Percentiles rank a stretch among this genome's conserved stretches.
phyloP scores from a whole-genome alignment of 92 coral and sea anemone species.

The Phenganax subtilis region DNA sequence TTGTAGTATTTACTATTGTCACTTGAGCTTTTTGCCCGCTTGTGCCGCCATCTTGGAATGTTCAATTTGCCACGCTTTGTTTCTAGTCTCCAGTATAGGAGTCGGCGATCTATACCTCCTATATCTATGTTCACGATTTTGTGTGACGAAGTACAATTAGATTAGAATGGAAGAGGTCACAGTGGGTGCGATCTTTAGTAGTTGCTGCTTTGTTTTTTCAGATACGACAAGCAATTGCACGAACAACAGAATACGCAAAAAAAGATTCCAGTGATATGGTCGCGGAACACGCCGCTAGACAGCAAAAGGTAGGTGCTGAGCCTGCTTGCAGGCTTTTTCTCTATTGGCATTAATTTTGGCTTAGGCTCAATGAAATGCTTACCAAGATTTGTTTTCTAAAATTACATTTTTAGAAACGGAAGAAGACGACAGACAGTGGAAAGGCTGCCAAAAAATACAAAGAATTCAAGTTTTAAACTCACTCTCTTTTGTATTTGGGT shows the following conservation, averaged over 20 bases:
- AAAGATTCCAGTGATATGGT: constrained; percentile 98
- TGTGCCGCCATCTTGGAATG: too few relatives aligned
- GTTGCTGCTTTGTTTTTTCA: constrained; percentile 10
- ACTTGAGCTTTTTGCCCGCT: too few relatives aligned
- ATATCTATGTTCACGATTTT: not conserved
- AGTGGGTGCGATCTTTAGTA: not conserved
- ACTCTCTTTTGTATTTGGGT: not conserved
- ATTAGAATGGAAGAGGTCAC: not conserved
- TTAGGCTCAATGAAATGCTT: too few relatives aligned
- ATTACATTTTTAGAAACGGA: constrained; percentile 63
- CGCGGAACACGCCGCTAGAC: constrained; percentile 96
- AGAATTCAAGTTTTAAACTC: constrained; percentile 80
- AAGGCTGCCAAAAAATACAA: constrained; percentile 98
- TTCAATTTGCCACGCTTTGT: too few relatives aligned
- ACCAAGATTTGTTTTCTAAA: too few relatives aligned
- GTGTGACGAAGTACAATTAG: too few relatives aligned
- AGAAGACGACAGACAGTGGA: constrained; percentile 97
- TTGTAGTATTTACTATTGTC: too few relatives aligned
- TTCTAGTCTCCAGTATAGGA: too few relatives aligned
- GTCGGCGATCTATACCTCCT: too few relatives aligned
- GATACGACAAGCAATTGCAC: constrained; percentile 89
- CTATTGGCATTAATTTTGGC: too few relatives aligned
- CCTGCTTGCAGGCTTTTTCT: too few relatives aligned
- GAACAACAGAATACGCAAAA: constrained; percentile 85
- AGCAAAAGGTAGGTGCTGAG: constrained; percentile 60